Evolutionary conservation across 2,797 vertebrate genomes (phyloP).

Genomic region (Harpagifer antarcticus): DNA sequence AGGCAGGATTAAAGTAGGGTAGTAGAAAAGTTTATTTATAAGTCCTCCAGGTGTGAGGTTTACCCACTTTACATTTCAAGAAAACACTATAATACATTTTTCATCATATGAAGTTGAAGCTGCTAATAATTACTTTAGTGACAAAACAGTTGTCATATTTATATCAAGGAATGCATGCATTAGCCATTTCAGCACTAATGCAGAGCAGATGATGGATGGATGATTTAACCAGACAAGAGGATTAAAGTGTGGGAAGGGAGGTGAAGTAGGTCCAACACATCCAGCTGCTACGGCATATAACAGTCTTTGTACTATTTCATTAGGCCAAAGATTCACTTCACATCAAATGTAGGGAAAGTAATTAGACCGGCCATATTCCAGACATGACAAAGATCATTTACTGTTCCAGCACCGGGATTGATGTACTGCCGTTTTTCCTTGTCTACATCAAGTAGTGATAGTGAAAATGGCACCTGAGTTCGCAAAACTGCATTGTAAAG

Average conservation of each 20-base stretch:
- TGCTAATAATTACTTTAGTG: conserved; percentile 14
- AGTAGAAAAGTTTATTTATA: conserved; percentile 26
- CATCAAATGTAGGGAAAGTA: conserved; percentile 18
- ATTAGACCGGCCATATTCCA: conserved; percentile 13
- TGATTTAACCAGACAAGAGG: conserved; percentile 43
- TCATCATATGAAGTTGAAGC: conserved; percentile 17
- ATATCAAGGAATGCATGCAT: conserved; percentile 35
- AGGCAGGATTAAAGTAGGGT: conserved; percentile 26
- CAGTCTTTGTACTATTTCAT: conserved; percentile 21
- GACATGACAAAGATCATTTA: conserved; percentile 23
- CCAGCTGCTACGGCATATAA: conserved; percentile 54
- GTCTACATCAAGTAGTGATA: conserved; percentile 45
- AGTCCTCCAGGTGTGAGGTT: conserved; percentile 7
- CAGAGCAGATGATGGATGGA: conserved; percentile 68
- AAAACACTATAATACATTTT: conserved; percentile 9
- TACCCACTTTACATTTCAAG: conserved; percentile 8
- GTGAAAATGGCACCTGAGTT: conserved; percentile 49
- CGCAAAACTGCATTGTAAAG: conserved; percentile 38
- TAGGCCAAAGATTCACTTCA: conserved; percentile 3
- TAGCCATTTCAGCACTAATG: conserved; percentile 58
- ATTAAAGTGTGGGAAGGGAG: conserved; percentile 61
- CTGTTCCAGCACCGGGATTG: conserved; percentile 40
- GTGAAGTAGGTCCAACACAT: conserved; percentile 44
- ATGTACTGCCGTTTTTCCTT: conserved; percentile 43
- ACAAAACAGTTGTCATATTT: conserved; percentile 25